These are phyloP conservation scores for Anguilla anguilla DNA, from an alignment of 2,797 vertebrate genomes.

Conservation along the genomic window DNA sequence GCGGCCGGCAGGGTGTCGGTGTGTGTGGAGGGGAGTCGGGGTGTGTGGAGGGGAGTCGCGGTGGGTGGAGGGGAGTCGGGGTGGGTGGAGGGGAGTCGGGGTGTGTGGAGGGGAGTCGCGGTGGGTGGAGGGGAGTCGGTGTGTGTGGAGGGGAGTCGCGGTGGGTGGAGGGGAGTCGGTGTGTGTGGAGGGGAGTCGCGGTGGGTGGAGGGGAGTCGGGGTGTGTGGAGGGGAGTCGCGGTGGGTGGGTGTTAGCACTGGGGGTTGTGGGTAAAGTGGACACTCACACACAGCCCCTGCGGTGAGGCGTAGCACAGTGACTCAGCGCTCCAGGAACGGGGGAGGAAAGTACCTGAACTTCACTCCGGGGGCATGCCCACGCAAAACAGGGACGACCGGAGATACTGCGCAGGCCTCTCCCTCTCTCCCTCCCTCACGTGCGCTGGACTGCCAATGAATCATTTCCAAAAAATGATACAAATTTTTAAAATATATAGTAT, in stretches of 20 bases:
- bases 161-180: no score
- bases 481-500: neutral
- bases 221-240: neutral
- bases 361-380: no score
- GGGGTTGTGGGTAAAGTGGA: neutral
- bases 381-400: neutral
- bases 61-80: no score
- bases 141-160: neutral
- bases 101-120: neutral
- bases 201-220: neutral
- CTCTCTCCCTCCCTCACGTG: no score
- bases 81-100: neutral
- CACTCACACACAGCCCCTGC: neutral
- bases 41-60: neutral
- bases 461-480: neutral
- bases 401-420: no score
- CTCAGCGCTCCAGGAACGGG: neutral
- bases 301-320: neutral
- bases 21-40: neutral
- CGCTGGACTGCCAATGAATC: neutral
- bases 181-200: neutral
- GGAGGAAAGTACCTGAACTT: constrained; percentile 27
- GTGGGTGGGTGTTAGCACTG: neutral
- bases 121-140: neutral
- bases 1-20: neutral